Evolutionary conservation across 2,113 vertebrate species (phyloP).

Genomic region (Diphyllodes magnificus): DNA sequence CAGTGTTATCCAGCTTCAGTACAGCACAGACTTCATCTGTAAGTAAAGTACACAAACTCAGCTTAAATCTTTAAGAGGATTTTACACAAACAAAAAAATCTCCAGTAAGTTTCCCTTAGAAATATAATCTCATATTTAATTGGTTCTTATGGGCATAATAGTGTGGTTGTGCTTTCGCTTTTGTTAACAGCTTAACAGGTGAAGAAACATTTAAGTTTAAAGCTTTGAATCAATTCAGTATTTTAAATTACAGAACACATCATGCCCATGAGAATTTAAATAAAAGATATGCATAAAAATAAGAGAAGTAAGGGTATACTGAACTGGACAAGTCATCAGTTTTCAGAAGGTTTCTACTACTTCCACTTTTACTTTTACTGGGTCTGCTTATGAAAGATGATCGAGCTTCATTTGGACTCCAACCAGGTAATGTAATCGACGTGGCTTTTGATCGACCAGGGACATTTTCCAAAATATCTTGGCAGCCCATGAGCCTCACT

Average conservation of each 20-base stretch:
- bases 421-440: slow-evolving; percentile 85
- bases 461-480: slow-evolving; percentile 95
- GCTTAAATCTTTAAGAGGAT: slow-evolving; percentile 67
- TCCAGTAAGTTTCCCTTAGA: slow-evolving; percentile 25
- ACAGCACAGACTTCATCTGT: slow-evolving; percentile 96
- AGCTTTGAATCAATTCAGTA: neutral
- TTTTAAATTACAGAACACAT: neutral
- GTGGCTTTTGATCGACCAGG: slow-evolving; percentile 95
- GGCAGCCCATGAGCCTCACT: slow-evolving; percentile 98
- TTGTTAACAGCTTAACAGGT: neutral
- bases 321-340: slow-evolving; percentile 95
- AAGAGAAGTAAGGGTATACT: slow-evolving; percentile 67
- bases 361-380: slow-evolving; percentile 88
- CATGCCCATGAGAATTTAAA: neutral
- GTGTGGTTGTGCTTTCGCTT: neutral
- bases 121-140: slow-evolving; percentile 23
- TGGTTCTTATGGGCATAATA: neutral
- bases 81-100: slow-evolving; percentile 53
- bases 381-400: slow-evolving; percentile 95
- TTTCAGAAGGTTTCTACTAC: slow-evolving; percentile 89
- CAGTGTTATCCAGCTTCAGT: slow-evolving; percentile 98
- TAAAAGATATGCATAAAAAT: neutral
- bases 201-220: neutral
- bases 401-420: slow-evolving; percentile 95
- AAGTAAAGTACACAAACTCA: slow-evolving; percentile 69